phyloP scores from a whole-genome alignment of 1,140 invertebrate species.

The Apis florea region DNA sequence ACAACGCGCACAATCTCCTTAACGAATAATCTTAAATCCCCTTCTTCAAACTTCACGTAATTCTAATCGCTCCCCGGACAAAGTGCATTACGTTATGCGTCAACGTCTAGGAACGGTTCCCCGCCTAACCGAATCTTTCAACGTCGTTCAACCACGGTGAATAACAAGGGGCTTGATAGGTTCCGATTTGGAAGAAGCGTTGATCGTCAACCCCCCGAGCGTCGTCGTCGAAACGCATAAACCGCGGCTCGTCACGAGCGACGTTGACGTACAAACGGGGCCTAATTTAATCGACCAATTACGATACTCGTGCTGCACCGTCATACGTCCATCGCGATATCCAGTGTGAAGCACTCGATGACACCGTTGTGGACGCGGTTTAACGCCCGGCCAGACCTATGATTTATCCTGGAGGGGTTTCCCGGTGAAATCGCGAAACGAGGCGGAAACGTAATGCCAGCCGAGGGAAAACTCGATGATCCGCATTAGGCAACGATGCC shows the following conservation, averaged over 20 bases:
- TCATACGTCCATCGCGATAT: constrained; percentile 23
- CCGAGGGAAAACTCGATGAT: constrained; percentile 54
- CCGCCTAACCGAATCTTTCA: neutral
- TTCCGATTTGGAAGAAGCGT: constrained; percentile 17
- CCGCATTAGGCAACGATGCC: constrained; percentile 55
- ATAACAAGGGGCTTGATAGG: neutral
- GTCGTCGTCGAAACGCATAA: constrained; percentile 5
- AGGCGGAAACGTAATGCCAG: constrained; percentile 39
- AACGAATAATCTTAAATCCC: neutral
- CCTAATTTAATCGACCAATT: constrained; percentile 62
- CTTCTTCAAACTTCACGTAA: neutral
- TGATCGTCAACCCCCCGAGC: constrained; percentile 6
- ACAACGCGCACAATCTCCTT: too few relatives aligned
- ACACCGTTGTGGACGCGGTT: constrained; percentile 50
- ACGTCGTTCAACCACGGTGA: neutral
- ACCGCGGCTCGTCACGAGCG: constrained; percentile 16
- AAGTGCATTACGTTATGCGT: neutral
- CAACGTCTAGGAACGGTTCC: neutral
- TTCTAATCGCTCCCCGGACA: neutral
- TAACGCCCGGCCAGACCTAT: constrained; percentile 35
- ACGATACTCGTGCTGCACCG: constrained; percentile 38
- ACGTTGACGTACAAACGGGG: constrained; percentile 54
- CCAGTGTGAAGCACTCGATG: constrained; percentile 9
- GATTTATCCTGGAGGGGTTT: constrained; percentile 49
- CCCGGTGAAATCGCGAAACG: constrained; percentile 14